These are phyloP conservation scores for Tribolium freemani DNA, from an alignment of 2,888 invertebrate species.

Conservation along the genomic window DNA sequence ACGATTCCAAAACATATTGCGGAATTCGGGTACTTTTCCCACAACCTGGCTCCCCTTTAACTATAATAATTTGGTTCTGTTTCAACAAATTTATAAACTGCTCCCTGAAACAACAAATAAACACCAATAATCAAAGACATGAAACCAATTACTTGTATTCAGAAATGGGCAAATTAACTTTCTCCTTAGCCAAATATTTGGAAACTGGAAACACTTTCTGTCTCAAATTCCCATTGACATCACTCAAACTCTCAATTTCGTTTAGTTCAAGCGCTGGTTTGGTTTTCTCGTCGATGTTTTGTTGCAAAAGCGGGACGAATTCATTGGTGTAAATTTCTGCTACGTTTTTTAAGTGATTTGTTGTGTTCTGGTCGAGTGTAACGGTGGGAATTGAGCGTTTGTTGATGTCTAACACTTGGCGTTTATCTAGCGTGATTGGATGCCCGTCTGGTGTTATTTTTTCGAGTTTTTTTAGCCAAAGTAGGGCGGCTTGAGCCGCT, in stretches of 20 bases:
- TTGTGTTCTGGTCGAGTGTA: constrained; percentile 53
- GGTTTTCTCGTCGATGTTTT: constrained; percentile 24
- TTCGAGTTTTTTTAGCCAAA: constrained; percentile 70
- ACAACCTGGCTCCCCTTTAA: constrained; percentile 81
- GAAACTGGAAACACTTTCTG: constrained; percentile 49
- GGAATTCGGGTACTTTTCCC: constrained; percentile 83
- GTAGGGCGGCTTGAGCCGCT: constrained; percentile 71
- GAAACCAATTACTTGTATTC: constrained; percentile 62
- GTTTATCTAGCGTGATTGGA: constrained; percentile 69
- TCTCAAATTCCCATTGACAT: constrained; percentile 16
- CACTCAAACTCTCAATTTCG: constrained; percentile 26
- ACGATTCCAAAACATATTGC: constrained; percentile 73
- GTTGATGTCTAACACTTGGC: constrained; percentile 64
- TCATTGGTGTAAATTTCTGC: constrained; percentile 54
- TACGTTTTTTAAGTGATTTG: constrained; percentile 67
- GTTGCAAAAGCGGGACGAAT: constrained; percentile 49
- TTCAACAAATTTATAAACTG: constrained; percentile 71
- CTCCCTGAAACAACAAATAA: constrained; percentile 59
- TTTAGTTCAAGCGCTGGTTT: background rate
- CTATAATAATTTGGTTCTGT: constrained; percentile 71
- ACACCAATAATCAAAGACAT: background rate
- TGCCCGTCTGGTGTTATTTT: constrained; percentile 69
- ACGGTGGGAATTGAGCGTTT: constrained; percentile 59
- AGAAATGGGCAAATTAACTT: constrained; percentile 63
- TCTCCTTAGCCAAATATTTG: constrained; percentile 60